Conservation (phyloP, 2,888 invertebrate species). For the Ornithoptera priamus region DNA sequence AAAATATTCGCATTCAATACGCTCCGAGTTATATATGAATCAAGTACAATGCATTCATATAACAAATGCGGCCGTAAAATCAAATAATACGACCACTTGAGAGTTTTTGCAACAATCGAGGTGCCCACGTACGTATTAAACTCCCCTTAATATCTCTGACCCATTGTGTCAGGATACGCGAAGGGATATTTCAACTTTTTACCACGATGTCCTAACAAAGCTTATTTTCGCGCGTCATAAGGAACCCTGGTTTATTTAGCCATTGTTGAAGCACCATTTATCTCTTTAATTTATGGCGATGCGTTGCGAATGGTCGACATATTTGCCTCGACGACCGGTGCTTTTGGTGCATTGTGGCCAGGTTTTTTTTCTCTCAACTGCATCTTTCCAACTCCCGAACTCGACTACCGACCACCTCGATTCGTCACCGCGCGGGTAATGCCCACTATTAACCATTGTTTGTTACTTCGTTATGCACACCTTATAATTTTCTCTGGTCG, state of each 20-base stretch:
- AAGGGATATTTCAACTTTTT: constrained; percentile 73
- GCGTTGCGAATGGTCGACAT: constrained; percentile 70
- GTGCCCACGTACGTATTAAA: constrained; percentile 53
- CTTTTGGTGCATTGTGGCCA: constrained; percentile 53
- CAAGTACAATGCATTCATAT: constrained; percentile 19
- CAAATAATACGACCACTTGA: constrained; percentile 45
- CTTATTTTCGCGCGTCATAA: constrained; percentile 70
- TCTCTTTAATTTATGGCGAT: constrained; percentile 76
- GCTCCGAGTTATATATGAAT: constrained; percentile 6
- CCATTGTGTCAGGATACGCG: constrained; percentile 55
- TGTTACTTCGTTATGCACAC: constrained; percentile 59
- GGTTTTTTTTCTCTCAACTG: constrained; percentile 35
- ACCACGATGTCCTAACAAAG: constrained; percentile 59
- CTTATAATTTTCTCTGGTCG: constrained; percentile 67
- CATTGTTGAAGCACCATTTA: constrained; percentile 76
- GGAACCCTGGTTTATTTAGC: constrained; percentile 72
- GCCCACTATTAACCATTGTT: constrained; percentile 62
- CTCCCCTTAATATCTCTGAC: constrained; percentile 59
- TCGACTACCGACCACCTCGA: constrained; percentile 50
- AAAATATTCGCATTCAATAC: constrained; percentile 9
- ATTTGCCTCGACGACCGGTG: constrained; percentile 58
- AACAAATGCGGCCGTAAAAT: constrained; percentile 50
- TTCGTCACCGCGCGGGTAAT: constrained; percentile 62
- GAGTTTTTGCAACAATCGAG: constrained; percentile 59
- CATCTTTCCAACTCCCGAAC: constrained; percentile 38